phyloP scores from a whole-genome alignment of 2,888 invertebrate genomes.

The Sipha maydis region DNA sequence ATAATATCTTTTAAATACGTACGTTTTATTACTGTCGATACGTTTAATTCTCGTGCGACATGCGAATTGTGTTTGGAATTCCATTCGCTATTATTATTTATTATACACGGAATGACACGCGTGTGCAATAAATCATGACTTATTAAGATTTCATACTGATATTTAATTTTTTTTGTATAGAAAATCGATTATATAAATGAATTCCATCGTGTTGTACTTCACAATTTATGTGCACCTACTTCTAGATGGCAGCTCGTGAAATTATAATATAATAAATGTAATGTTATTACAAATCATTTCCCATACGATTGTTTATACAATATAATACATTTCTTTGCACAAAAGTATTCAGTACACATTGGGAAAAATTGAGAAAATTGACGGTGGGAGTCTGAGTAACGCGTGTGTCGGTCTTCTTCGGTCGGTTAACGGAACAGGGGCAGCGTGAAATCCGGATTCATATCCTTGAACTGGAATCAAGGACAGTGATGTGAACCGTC shows the following conservation, averaged over 20 bases:
- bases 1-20: neutral
- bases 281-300: neutral
- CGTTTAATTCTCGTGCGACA: neutral
- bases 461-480: constrained; percentile 51
- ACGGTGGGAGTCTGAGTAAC: neutral
- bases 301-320: neutral
- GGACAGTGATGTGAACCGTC: constrained; percentile 40
- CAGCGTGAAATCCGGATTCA: constrained; percentile 42
- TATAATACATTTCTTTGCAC: neutral
- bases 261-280: neutral
- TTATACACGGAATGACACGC: neutral
- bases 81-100: neutral
- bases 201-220: neutral
- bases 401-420: neutral
- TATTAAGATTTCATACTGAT: neutral
- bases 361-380: neutral
- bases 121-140: neutral
- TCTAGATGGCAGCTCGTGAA: neutral
- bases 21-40: neutral
- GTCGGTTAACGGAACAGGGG: constrained; percentile 37
- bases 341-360: neutral
- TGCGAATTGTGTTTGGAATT: neutral
- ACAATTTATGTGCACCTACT: neutral
- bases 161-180: neutral
- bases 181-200: neutral